Evolutionary conservation across 2,797 vertebrate genomes (phyloP), one percentile per base, ranked within the genome.

Genomic region (Pangasius krempfi): DNA sequence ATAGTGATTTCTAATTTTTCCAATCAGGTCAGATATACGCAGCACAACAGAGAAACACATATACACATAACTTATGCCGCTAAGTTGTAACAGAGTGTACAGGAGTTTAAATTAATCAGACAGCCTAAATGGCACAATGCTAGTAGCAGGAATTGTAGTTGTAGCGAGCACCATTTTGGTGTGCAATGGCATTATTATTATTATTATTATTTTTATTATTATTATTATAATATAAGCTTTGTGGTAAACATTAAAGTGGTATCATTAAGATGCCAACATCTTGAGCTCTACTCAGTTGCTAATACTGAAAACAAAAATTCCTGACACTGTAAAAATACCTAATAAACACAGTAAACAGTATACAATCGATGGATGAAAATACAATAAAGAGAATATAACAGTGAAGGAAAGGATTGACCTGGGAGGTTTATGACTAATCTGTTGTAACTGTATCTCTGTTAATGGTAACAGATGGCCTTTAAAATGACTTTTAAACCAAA

Each of bases 271-370:
- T 87, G 87, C 91, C 40, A 93, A 89, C 92, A 85, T 86, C 92
- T 93, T 91, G 91, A 92, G 89, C 91, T 89, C 90, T 30, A 75
- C 82, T 89, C 33, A 5, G 22, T 64, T 62, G 44, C 25, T 93
- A 96, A 96, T 93, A 96, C 95, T 95, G 94, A 93, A 87, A 54
- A 76, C 87, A 76, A 81, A 93, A 91, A 91, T 91, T 81, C n/a
- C 92, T 92, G 93, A 94, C 6, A 58, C 25, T 37, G 13, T 22
- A 92, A 94, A 94, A 95, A 94, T 93, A 94, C 14, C 4, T 16
- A 84, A 70, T 44, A 72, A 27, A 86, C 6, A 66, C 56, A 62
- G 18, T 64, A 86, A 83, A 89, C 5, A 13, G 60, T 78, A 52
- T 52, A 78, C 47, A 78, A n/a, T 52, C 25, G 30, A 60, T 33